Conservation (phyloP, 2,888 invertebrate species). For the Tenthredo notha region DNA sequence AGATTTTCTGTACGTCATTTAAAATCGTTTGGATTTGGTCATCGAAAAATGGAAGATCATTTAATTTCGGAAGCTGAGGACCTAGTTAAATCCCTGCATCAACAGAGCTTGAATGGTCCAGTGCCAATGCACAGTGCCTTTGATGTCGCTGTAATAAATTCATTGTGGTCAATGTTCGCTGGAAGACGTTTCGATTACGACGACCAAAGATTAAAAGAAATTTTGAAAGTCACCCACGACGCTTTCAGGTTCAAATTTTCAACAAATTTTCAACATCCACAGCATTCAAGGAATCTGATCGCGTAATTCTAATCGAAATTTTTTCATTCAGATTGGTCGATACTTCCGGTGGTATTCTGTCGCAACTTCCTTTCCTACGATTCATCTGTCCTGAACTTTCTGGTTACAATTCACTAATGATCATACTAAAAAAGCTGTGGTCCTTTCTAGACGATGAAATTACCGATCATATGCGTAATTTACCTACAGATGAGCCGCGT, state of each 20-base stretch:
- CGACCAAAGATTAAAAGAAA: slow-evolving; percentile 80
- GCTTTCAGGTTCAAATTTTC: slow-evolving; percentile 79
- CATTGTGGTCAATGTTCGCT: slow-evolving; percentile 86
- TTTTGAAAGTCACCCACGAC: slow-evolving; percentile 82
- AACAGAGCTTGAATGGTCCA: slow-evolving; percentile 71
- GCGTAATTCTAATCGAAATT: neutral
- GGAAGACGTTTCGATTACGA: slow-evolving; percentile 83
- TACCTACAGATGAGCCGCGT: slow-evolving; percentile 70
- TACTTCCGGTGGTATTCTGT: slow-evolving; percentile 85
- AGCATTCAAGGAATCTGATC: neutral
- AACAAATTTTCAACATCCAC: neutral
- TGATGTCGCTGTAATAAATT: slow-evolving; percentile 84
- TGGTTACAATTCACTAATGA: slow-evolving; percentile 82
- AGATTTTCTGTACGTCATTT: slow-evolving; percentile 85
- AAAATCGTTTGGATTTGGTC: slow-evolving; percentile 83
- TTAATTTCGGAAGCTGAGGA: slow-evolving; percentile 81
- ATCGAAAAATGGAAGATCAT: slow-evolving; percentile 82
- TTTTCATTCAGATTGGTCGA: slow-evolving; percentile 80
- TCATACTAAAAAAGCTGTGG: slow-evolving; percentile 80
- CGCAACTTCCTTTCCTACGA: slow-evolving; percentile 85
- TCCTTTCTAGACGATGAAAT: slow-evolving; percentile 80
- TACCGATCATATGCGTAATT: slow-evolving; percentile 64
- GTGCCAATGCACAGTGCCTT: slow-evolving; percentile 81
- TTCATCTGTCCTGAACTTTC: slow-evolving; percentile 83
- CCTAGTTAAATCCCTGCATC: slow-evolving; percentile 79